Percentiles rank a stretch among this genome's conserved stretches.
These are phyloP conservation scores for Eilema depressum DNA, from an alignment of 2,888 invertebrate genomes.

Conservation along the genomic window DNA sequence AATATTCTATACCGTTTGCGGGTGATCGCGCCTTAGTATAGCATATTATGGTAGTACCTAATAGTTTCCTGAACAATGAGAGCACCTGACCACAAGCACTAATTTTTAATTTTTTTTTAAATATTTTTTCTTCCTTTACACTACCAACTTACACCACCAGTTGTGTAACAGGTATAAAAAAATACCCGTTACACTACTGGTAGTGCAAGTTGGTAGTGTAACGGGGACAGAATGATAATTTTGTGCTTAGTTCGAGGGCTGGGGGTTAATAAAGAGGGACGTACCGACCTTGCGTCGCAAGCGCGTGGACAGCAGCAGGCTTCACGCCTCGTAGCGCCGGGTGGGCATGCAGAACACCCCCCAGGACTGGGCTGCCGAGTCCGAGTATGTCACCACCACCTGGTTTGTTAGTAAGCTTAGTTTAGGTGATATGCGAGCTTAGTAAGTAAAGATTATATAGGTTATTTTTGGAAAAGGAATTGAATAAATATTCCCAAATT, in stretches of 20 bases:
- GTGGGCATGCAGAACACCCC: conserved; percentile 85
- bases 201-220: too few relatives aligned
- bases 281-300: conserved; percentile 86
- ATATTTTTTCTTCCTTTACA: too few relatives aligned
- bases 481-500: not conserved
- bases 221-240: too few relatives aligned
- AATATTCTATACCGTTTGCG: too few relatives aligned
- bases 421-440: conserved; percentile 22
- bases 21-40: too few relatives aligned
- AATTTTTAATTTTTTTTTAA: too few relatives aligned
- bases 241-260: conserved; percentile 5
- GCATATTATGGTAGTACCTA: too few relatives aligned
- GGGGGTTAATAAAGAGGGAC: conserved; percentile 66
- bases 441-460: conserved; percentile 10
- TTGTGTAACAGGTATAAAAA: too few relatives aligned
- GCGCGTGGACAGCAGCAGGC: conserved; percentile 81
- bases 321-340: conserved; percentile 90
- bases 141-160: too few relatives aligned
- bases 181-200: too few relatives aligned
- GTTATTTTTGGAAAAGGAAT: not conserved
- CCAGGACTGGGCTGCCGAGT: conserved; percentile 78
- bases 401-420: conserved; percentile 55
- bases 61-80: not conserved
- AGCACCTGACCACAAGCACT: not conserved
- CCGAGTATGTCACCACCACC: conserved; percentile 84